Conservation (phyloP, 2,888 invertebrate species). For the Coleophora deauratella region DNA sequence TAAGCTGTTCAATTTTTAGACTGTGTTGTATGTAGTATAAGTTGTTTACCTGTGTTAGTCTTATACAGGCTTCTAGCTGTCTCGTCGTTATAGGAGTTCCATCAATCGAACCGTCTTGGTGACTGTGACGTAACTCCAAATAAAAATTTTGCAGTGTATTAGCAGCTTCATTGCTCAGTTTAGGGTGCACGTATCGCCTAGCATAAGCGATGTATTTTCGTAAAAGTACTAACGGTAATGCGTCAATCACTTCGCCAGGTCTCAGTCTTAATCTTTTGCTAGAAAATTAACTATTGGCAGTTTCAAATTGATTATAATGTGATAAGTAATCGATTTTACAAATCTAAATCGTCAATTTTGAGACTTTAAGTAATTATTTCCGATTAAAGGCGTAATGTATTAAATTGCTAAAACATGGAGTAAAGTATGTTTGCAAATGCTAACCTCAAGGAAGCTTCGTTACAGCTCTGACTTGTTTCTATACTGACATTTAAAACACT, state of each 20-base stretch:
- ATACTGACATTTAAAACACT: constrained; percentile 32
- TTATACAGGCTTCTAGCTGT: constrained; percentile 90
- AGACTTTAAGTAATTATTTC: too few relatives aligned
- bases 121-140: constrained; percentile 80
- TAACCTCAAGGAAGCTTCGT: constrained; percentile 43
- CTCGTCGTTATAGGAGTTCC: constrained; percentile 85
- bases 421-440: not conserved
- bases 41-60: constrained; percentile 84
- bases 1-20: too few relatives aligned
- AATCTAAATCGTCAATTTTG: too few relatives aligned
- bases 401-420: too few relatives aligned
- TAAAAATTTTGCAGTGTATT: constrained; percentile 85
- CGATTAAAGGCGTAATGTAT: too few relatives aligned
- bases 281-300: constrained; percentile 24
- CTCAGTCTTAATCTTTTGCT: constrained; percentile 76
- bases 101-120: constrained; percentile 78
- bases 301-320: not conserved
- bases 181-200: constrained; percentile 88
- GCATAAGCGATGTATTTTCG: constrained; percentile 95
- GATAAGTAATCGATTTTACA: not conserved
- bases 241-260: constrained; percentile 77
- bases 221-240: constrained; percentile 83
- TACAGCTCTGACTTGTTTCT: constrained; percentile 44
- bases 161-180: constrained; percentile 81
- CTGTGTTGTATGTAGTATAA: too few relatives aligned